Base-by-base conservation (phyloP, 2,113 vertebrate genomes). In the Odobenus rosmarus region DNA sequence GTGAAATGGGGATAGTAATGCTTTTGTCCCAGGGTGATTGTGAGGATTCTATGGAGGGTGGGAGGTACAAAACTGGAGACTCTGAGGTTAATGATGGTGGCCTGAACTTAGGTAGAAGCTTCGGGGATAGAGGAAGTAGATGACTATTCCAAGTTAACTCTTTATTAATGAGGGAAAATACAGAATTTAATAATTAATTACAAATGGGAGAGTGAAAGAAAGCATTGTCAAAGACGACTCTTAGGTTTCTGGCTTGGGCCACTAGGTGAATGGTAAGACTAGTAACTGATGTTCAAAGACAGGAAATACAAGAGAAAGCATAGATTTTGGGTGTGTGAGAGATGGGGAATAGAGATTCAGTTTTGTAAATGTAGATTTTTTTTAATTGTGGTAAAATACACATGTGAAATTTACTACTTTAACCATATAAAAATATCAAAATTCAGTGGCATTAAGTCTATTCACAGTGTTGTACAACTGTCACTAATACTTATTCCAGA, bases 261-360 rank as follows among this genome's bases (percentile, higher is more conserved):
- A 57, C 19, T 80, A 89, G 46, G 61, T 69, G 90, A 74, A 71
- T 85, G 71, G 26, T 69, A 88, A 55, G n/a, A 57, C 36, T n/a
- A 71, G 79, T 57, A 92, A 85, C 72, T 62, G 53, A 64, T 95
- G 39, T 76, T 79, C 79, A 39, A 82, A 96, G 51, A 74, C 12
- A 82, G 9, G 61, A 90, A 77, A 76, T 93, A 36, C 1, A 81
- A 81, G 33, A 76, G 64, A 67, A 77, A 46, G 53, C 28, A 91
- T 49, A 92, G 33, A 92, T 88, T 74, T 89, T 1, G 39, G 14
- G n/a, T 74, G 5, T 46, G 31, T 89, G 28, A 61, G 31, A 33
- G 28, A 12, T 81, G 15, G 57, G 61, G 42, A 92, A 64, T 59
- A 69, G 64, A 96, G 28, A 26, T 57, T 51, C 39, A 33, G 64